These are phyloP conservation scores for Gobionotothen gibberifrons DNA, from an alignment of 2,797 vertebrate genomes.

Conservation along the genomic window DNA sequence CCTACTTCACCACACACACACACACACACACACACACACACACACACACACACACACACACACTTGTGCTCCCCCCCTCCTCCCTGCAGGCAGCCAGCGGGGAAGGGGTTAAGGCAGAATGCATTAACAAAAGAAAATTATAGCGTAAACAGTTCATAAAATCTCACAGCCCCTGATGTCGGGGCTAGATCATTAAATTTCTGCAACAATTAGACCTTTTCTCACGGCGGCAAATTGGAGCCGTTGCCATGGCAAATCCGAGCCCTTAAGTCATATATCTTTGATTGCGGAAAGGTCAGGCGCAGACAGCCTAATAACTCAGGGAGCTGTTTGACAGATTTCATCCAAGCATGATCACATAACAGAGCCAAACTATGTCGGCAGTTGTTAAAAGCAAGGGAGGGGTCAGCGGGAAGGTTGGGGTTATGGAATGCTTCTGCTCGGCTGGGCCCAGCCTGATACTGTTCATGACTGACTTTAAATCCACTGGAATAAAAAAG, in stretches of 20 bases:
- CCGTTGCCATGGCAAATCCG: conserved; percentile 99
- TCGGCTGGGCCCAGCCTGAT: conserved; percentile 97
- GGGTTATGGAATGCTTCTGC: conserved; percentile 99
- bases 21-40: conserved; percentile 38
- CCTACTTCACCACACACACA: conserved; percentile 3
- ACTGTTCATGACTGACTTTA: conserved; percentile 98
- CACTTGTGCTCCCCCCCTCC: conserved; percentile 30
- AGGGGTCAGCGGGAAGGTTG: conserved; percentile 97
- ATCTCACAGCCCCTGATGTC: conserved; percentile 99
- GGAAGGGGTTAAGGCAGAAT: conserved; percentile 92
- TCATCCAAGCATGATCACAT: conserved; percentile 99
- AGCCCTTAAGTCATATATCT: conserved; percentile 99
- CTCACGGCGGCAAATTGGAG: conserved; percentile 99
- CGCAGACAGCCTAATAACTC: conserved; percentile 99
- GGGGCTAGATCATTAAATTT: conserved; percentile 99
- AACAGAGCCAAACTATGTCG: conserved; percentile 99
- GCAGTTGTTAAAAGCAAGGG: conserved; percentile 99
- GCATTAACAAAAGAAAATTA: conserved; percentile 99
- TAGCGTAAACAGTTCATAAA: conserved; percentile 99
- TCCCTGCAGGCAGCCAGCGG: conserved; percentile 79
- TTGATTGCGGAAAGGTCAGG: conserved; percentile 99
- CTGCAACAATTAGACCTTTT: conserved; percentile 99
- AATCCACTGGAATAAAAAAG: conserved; percentile 90
- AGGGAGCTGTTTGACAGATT: conserved; percentile 99
- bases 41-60: conserved; percentile 24